Evolutionary conservation across 1,140 invertebrate genomes (phyloP), one percentile per base, ranked within the genome.

Genomic region (Pogonomyrmex barbatus): DNA sequence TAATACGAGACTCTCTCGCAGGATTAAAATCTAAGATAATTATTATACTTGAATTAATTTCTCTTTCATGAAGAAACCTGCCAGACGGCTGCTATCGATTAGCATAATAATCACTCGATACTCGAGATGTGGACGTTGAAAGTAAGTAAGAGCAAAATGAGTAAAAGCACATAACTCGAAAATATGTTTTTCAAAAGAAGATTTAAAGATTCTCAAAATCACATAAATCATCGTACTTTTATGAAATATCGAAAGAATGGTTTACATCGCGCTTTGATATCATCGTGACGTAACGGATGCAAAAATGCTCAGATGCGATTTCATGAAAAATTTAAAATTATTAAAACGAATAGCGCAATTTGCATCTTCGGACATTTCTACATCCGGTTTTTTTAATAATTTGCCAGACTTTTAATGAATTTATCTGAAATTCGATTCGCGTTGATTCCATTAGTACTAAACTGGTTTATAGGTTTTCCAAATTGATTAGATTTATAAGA

Each of bases 1-100:
- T 83, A 83, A 83, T 83, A 73, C 14, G 50, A 75, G 30, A 60
- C 54, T 50, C 42, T 39, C 45, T 75, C 54, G 36, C 79, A 12
- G 17, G 47, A 60, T 83, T 75, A 83, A 83, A 83, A 73, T 83
- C 65, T 71, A 60, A 75, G 56, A 83, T 83, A 75, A 83, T 83
- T 83, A 24, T 24, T 24, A 24, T 24, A 60, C 42, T 83, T 83
- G 47, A 73, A 75, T 83, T 83, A 75, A 83, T 62, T 83, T 62
- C 68, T 83, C 79, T 62, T 50, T 73, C 54, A 62, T 39, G 33
- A 60, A 54, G 79, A 73, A 75, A 60, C n/a, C 68, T 83, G 30
- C 54, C 68, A 83, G 79, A 83, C 79, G 54, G 42, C 79, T 83
- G 68, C 50, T 83, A 75, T 83, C 68, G 79, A 83, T 83, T 62